These are phyloP conservation scores for Hepsetus odoe DNA, from an alignment of 2,113 vertebrate species.

Conservation along the genomic window DNA sequence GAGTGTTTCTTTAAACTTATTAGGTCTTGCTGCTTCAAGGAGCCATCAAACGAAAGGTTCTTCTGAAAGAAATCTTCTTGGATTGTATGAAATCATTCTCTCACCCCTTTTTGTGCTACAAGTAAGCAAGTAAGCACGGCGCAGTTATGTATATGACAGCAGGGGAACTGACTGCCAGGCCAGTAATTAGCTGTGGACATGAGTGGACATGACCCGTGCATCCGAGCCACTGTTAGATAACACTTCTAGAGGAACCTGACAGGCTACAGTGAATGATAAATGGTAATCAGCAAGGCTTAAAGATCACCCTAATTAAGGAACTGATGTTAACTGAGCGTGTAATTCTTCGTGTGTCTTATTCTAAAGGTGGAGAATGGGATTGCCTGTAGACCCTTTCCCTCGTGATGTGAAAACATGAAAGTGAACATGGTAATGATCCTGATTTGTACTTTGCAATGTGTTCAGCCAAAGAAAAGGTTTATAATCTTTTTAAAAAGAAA, in stretches of 20 bases:
- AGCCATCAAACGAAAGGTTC: too few relatives aligned
- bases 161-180: background rate
- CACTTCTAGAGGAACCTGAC: background rate
- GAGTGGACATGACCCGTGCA: background rate
- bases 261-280: background rate
- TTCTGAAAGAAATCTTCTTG: too few relatives aligned
- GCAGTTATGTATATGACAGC: background rate
- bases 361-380: background rate
- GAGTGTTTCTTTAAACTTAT: too few relatives aligned
- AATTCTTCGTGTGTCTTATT: background rate
- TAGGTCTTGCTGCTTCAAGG: too few relatives aligned
- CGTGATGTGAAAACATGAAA: background rate
- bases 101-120: conserved; percentile 39
- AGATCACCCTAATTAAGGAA: background rate
- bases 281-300: background rate
- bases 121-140: background rate
- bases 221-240: background rate
- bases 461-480: too few relatives aligned
- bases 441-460: background rate
- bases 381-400: background rate
- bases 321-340: background rate
- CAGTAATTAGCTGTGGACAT: background rate
- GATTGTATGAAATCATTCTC: conserved; percentile 44
- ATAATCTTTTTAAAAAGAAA: too few relatives aligned
- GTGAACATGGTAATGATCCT: background rate